phyloP scores from a whole-genome alignment of 2,797 vertebrate species.

The Anas capensis region DNA sequence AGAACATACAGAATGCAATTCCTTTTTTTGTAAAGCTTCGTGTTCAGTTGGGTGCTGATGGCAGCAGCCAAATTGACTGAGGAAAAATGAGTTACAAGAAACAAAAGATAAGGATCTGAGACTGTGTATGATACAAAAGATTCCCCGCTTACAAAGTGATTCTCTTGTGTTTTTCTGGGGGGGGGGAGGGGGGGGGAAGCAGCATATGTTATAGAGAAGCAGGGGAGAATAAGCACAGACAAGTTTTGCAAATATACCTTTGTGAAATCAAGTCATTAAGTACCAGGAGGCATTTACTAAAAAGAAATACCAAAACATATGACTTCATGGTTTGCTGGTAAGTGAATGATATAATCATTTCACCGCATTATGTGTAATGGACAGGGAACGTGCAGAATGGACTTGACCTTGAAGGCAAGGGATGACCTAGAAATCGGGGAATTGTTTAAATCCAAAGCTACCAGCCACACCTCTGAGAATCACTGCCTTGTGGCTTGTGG shows the following conservation, averaged over 20 bases:
- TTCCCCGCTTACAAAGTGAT: constrained; percentile 1
- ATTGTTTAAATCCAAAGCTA: background rate
- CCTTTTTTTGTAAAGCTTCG: background rate
- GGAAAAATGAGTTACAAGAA: constrained; percentile 39
- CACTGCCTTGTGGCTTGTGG: background rate
- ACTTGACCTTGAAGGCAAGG: background rate
- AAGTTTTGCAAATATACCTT: background rate
- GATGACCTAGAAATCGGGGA: background rate
- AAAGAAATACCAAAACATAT: background rate
- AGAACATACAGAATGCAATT: constrained; percentile 24
- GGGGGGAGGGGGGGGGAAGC: background rate
- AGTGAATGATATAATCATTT: background rate
- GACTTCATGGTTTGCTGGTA: constrained; percentile 3
- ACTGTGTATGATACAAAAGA: constrained; percentile 8
- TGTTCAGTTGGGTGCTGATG: constrained; percentile 38
- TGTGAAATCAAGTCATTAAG: constrained; percentile 16
- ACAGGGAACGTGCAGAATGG: background rate
- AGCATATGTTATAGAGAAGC: background rate
- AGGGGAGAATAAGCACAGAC: constrained; percentile 22
- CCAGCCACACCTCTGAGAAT: background rate
- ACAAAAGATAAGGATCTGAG: constrained; percentile 12
- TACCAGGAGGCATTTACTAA: constrained; percentile 33
- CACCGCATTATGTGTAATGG: background rate
- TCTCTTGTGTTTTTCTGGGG: background rate
- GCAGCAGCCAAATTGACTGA: constrained; percentile 41